A percentile compares a stretch with the other conserved stretches of the same genome.
These are phyloP conservation scores for Opisthograptis luteolata DNA, from an alignment of 2,888 invertebrate genomes.

Conservation along the genomic window DNA sequence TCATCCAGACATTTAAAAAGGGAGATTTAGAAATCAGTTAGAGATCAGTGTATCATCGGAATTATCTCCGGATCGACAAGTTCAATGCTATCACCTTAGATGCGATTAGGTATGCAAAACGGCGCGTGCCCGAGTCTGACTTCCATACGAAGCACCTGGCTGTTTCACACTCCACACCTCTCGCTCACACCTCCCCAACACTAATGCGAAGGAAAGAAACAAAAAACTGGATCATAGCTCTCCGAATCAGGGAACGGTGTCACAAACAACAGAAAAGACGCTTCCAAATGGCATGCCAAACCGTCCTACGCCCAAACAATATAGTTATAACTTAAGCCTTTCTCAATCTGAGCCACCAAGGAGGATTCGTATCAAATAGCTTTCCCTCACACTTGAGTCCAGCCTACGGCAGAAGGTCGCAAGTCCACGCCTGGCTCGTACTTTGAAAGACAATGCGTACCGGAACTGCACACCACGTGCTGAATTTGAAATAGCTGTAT, in stretches of 20 bases:
- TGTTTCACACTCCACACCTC: constrained; percentile 51
- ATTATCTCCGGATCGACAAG: constrained; percentile 70
- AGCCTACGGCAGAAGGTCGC: constrained; percentile 64
- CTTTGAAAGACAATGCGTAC: constrained; percentile 75
- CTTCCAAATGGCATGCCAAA: constrained; percentile 57
- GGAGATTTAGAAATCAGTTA: constrained; percentile 35
- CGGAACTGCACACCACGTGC: constrained; percentile 75
- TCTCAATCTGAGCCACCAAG: constrained; percentile 48
- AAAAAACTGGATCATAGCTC: constrained; percentile 65
- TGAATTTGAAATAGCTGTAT: constrained; percentile 85
- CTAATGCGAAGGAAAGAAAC: constrained; percentile 49
- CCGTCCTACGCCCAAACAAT: constrained; percentile 49
- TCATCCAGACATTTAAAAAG: not conserved
- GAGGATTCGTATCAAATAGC: constrained; percentile 81
- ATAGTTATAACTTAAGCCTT: constrained; percentile 62
- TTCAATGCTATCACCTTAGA: constrained; percentile 72
- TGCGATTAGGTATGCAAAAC: constrained; percentile 68
- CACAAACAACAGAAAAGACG: constrained; percentile 82
- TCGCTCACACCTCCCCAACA: constrained; percentile 46
- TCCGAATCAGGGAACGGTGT: constrained; percentile 78
- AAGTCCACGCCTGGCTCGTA: constrained; percentile 62
- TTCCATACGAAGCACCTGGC: constrained; percentile 72
- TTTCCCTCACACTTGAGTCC: constrained; percentile 77
- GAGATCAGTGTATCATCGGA: constrained; percentile 40
- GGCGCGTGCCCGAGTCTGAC: constrained; percentile 60